Percentiles rank a stretch among this genome's conserved stretches.
Evolutionary conservation across 2,888 invertebrate genomes (phyloP).

Genomic region (Xestia sexstrigata): DNA sequence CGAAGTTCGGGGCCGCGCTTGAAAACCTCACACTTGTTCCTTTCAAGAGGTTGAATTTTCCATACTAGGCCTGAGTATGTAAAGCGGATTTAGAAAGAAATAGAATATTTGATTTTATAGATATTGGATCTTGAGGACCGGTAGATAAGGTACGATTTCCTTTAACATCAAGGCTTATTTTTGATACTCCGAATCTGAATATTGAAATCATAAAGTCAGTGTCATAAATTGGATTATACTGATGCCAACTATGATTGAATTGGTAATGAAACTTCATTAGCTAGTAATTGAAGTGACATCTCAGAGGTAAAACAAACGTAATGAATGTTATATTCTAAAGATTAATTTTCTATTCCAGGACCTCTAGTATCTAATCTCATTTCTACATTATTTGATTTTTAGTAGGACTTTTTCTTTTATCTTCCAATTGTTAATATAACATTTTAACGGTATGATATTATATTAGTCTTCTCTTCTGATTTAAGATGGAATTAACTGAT

Average conservation of each 20-base stretch:
- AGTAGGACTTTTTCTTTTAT: slow-evolving; percentile 13
- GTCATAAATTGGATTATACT: slow-evolving; percentile 61
- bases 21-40: slow-evolving; percentile 61
- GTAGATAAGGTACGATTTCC: slow-evolving; percentile 25
- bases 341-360: slow-evolving; percentile 36
- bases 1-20: slow-evolving; percentile 53
- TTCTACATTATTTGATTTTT: slow-evolving; percentile 27
- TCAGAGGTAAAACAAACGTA: slow-evolving; percentile 31
- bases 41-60: slow-evolving; percentile 57
- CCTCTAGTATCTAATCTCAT: slow-evolving; percentile 15
- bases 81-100: slow-evolving; percentile 61
- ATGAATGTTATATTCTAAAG: slow-evolving; percentile 35
- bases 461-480: not conserved
- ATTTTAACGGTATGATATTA: slow-evolving; percentile 7
- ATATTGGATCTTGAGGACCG: not conserved
- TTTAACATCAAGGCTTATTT: slow-evolving; percentile 24
- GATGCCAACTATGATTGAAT: slow-evolving; percentile 63
- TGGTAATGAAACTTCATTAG: slow-evolving; percentile 61
- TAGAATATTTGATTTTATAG: slow-evolving; percentile 11
- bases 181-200: slow-evolving; percentile 52
- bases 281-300: slow-evolving; percentile 51
- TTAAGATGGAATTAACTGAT: not conserved
- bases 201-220: slow-evolving; percentile 59
- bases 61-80: slow-evolving; percentile 58
- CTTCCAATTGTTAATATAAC: slow-evolving; percentile 7